Evolutionary conservation across 2,888 invertebrate species (phyloP).

Genomic region (Cantharis rufa): DNA sequence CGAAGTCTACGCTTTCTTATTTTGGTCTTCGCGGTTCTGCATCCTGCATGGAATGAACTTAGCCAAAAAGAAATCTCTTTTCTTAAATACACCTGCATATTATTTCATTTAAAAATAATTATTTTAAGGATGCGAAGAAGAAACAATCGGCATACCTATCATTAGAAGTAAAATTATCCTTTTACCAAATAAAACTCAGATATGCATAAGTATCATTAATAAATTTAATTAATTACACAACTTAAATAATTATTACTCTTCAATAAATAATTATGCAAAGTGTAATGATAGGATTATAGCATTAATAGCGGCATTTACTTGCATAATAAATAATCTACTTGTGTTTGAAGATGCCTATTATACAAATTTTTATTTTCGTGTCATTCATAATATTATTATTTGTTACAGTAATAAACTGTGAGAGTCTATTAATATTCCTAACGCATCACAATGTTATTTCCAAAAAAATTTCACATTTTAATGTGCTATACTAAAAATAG

Average conservation of each 20-base stretch:
- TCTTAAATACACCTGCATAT: too few species aligned
- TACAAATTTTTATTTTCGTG: not conserved
- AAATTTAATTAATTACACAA: not conserved
- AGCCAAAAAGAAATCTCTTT: too few species aligned
- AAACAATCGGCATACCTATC: not conserved
- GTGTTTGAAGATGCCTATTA: not conserved
- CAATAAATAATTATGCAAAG: not conserved
- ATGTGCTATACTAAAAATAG: conserved; percentile 6
- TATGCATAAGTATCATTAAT: not conserved
- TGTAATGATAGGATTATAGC: not conserved
- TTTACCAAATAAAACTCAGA: not conserved
- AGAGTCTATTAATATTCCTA: not conserved
- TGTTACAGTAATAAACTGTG: not conserved
- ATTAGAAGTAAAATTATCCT: not conserved
- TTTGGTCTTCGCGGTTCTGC: too few species aligned
- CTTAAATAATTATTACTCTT: not conserved
- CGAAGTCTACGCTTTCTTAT: too few species aligned
- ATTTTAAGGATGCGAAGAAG: not conserved
- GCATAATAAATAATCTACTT: not conserved
- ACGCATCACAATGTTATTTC: not conserved
- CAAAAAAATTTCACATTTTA: not conserved
- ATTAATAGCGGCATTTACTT: not conserved
- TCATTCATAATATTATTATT: not conserved
- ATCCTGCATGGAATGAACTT: too few species aligned
- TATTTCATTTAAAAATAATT: not conserved